phyloP scores from a whole-genome alignment of 2,888 invertebrate genomes.

The Xylophagus ater region DNA sequence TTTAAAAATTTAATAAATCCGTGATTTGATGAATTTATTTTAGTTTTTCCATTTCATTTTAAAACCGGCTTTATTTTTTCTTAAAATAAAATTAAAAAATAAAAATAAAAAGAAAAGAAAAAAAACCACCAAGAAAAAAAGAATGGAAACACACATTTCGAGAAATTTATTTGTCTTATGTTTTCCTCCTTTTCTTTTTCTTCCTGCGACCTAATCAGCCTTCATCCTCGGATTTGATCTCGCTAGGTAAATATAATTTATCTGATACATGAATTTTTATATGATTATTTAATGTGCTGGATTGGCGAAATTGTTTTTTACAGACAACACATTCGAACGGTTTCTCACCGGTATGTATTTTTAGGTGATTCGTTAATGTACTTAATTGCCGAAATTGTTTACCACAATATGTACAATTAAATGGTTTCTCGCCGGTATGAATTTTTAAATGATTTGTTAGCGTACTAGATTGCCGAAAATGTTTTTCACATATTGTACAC shows the following conservation, averaged over 20 bases:
- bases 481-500: slow-evolving; percentile 39
- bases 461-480: slow-evolving; percentile 40
- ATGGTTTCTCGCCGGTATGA: slow-evolving; percentile 39
- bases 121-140: no score
- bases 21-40: no score
- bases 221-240: slow-evolving; percentile 39
- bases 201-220: no score
- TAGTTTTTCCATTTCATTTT: no score
- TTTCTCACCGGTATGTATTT: slow-evolving; percentile 40
- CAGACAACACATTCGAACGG: slow-evolving; percentile 40
- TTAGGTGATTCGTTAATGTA: slow-evolving; percentile 32
- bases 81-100: no score
- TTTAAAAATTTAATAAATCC: no score
- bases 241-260: slow-evolving; percentile 38
- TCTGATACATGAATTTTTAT: slow-evolving; percentile 40
- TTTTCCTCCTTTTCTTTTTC: no score
- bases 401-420: slow-evolving; percentile 37
- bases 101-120: no score
- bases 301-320: slow-evolving; percentile 38
- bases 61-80: no score
- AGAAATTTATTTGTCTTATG: no score
- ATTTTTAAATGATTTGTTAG: slow-evolving; percentile 40
- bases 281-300: slow-evolving; percentile 39
- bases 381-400: slow-evolving; percentile 40
- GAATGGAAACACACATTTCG: no score